A percentile compares a stretch with the other conserved stretches of the same genome.
Evolutionary conservation across 2,888 invertebrate species (phyloP).

Genomic region (Phyto melanocephala): DNA sequence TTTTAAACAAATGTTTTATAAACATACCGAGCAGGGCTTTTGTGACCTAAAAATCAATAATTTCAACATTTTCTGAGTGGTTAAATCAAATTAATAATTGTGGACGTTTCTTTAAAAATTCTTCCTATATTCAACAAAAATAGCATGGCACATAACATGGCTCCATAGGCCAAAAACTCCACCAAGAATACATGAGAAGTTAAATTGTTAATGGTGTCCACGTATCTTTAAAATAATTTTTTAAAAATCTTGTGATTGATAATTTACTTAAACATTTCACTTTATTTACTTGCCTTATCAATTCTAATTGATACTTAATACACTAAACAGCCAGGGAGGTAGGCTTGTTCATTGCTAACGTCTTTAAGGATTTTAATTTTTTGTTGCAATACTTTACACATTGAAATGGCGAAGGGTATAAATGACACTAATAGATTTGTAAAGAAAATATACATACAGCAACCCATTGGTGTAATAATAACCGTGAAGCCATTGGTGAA

Average conservation of each 20-base stretch:
- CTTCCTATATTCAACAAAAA: conserved; percentile 67
- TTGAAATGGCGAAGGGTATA: conserved; percentile 66
- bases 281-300: conserved; percentile 67
- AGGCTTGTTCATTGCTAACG: conserved; percentile 36
- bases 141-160: conserved; percentile 68
- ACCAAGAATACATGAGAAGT: conserved; percentile 50
- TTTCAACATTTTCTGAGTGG: conserved; percentile 69
- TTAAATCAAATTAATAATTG: conserved; percentile 66
- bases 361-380: conserved; percentile 62
- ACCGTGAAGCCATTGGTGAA: too few species aligned
- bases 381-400: conserved; percentile 66
- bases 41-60: conserved; percentile 72
- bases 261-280: too few species aligned
- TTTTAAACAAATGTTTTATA: not conserved
- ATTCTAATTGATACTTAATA: conserved; percentile 71
- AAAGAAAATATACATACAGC: conserved; percentile 68
- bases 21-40: conserved; percentile 69
- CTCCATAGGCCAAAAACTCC: conserved; percentile 67
- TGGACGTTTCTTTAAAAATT: conserved; percentile 65
- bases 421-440: conserved; percentile 66
- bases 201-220: conserved; percentile 33
- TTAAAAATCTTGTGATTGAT: too few species aligned
- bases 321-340: conserved; percentile 72
- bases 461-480: conserved; percentile 65
- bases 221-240: conserved; percentile 5